phyloP scores from a whole-genome alignment of 2,113 vertebrate species.

The Anas platyrhynchos region DNA sequence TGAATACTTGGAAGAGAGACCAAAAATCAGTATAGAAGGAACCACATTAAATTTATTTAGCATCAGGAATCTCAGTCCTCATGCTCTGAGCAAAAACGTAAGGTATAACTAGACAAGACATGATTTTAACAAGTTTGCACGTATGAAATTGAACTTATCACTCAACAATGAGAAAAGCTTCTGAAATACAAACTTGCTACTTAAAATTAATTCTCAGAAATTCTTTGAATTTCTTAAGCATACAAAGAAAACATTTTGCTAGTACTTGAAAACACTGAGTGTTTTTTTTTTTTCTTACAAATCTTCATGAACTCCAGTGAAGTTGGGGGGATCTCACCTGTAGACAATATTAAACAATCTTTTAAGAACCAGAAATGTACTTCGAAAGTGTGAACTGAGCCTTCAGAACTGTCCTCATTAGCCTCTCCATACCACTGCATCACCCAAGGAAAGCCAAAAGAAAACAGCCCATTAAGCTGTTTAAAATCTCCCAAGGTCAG shows the following conservation, averaged over 20 bases:
- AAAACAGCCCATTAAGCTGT: slow-evolving; percentile 63
- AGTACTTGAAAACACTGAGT: not conserved
- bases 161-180: not conserved
- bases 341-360: not conserved
- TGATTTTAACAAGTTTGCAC: not conserved
- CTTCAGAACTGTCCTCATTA: slow-evolving; percentile 11
- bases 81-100: not conserved
- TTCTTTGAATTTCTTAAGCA: not conserved
- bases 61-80: not conserved
- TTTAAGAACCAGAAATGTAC: not conserved
- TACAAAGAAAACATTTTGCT: not conserved
- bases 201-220: not conserved
- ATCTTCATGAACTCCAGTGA: not conserved
- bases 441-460: slow-evolving; percentile 62
- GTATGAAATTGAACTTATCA: not conserved
- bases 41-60: not conserved
- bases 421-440: slow-evolving; percentile 38
- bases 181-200: not conserved
- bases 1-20: not conserved
- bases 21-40: slow-evolving; percentile 1
- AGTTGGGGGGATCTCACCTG: not conserved
- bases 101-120: not conserved
- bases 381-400: slow-evolving; percentile 22
- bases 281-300: not conserved
- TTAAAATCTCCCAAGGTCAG: slow-evolving; percentile 73